Base-by-base conservation (phyloP, 2,888 invertebrate species). In the Sesia bembeciformis region DNA sequence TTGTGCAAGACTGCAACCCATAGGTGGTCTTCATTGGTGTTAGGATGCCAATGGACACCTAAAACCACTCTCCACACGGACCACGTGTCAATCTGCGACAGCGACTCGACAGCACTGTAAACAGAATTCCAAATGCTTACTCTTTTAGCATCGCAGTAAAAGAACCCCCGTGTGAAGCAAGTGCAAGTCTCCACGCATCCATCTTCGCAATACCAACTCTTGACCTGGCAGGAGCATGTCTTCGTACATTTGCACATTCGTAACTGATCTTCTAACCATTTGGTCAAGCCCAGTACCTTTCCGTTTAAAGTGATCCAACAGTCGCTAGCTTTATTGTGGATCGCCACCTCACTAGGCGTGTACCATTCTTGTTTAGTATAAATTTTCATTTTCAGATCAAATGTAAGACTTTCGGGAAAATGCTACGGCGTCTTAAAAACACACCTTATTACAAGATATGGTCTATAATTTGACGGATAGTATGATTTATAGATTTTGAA, bases 301-400 rank as follows among this genome's bases (percentile, higher is more conserved):
- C 93, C 93, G 56, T 95, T 90, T 59, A 94, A 91, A 0, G 94
- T 92, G 3, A 97, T 91, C 97, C 97, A 97, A 70, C 95, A 93
- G 72, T 97, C 96, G 7, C 90, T 72, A 0, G 90, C 77, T 4
- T 74, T 90, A 71, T 96, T 95, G 74, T 96, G 96, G 4, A 94
- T 66, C 0, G 92, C 93, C 4, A 97, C 93, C 83, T 97, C 97
- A 0, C 85, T 85, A 0, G 86, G 87, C 0, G 86, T 86, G 57
- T 78, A 89, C 85, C 87, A 89, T 61, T 86, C 78, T 64, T 81
- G 84, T 52, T 5, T 6, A 50, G 50, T 50, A 5, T 39, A 50
- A 49, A 49, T 49, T 0, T 23, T n/a, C 46, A 46, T 46, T 46
- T 8, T 46, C 4, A 46, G 23, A 8, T 46, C 23, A 23, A 23